Evolutionary conservation across 1,140 invertebrate genomes (phyloP), one percentile per base, ranked within the genome.

Genomic region (Meloidogyne hapla): DNA sequence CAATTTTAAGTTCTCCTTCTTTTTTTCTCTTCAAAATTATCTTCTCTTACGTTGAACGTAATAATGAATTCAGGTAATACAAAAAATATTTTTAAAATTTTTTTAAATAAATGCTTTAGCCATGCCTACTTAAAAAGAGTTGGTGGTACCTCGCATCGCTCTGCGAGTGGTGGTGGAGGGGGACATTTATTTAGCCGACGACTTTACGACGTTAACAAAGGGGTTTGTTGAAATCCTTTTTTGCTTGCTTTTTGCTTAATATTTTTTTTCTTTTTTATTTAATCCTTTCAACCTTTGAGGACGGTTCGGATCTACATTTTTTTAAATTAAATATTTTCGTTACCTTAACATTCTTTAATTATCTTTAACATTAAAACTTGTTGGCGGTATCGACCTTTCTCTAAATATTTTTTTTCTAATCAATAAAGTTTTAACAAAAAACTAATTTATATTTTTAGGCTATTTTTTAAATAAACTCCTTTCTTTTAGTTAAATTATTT

Each of bases 31-130:
- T 74, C 82, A 82, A 84, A 71, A 84, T 82, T 84, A 80, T 82
- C 74, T 82, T 82, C 79, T 84, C 82, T 38, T 82, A 82, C 77
- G 79, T 83, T 45, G 81, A 82, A 70, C 82, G 81, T 25, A 82
- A 82, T 66, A 83, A 84, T 38, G 82, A 84, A 65, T 81, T 66
- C 64, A 75, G 71, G 71, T 73, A 64, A 13, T 13, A 5, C 18
- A n/a, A 8, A 42, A 15, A 15, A 0, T 1, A 33, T 69, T 40
- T 69, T 13, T 4, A 13, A 12, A 33, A 13, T n/a, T 4, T 38
- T 15, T 69, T 69, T 70, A 28, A 45, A 25, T 68, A 56, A 56
- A 23, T 28, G 23, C 40, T 61, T 65, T 72, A 73, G 71, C 48
- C 64, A 73, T 73, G 71, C 38, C 45, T 26, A 76, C 72, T 33